Percentiles rank a stretch among this genome's conserved stretches.
Conservation (phyloP, 1,140 invertebrate genomes). For the Drosophila seguyi region DNA sequence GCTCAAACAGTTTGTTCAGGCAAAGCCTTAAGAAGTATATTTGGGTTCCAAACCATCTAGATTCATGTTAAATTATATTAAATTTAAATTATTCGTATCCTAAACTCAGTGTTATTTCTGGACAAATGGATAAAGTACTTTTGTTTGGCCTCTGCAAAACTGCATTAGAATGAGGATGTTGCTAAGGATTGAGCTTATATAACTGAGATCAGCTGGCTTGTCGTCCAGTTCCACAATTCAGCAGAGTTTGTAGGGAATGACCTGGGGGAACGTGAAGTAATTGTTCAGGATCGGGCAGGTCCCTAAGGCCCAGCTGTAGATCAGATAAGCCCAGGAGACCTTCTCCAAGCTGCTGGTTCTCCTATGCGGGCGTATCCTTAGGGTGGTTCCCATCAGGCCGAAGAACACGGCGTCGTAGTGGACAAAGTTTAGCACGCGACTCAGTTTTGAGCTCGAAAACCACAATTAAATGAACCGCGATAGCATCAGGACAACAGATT, state of each 20-base stretch:
- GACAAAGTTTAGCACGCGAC: constrained; percentile 22
- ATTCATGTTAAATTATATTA: neutral
- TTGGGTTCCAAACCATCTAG: neutral
- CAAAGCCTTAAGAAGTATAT: neutral
- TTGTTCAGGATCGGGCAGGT: constrained; percentile 12
- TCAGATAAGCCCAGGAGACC: constrained; percentile 27
- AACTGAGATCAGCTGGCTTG: constrained; percentile 35
- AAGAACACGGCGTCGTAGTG: constrained; percentile 48
- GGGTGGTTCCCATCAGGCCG: constrained; percentile 47
- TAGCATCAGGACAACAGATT: constrained; percentile 6
- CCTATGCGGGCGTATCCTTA: constrained; percentile 9
- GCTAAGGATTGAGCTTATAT: constrained; percentile 42
- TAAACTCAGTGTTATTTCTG: neutral
- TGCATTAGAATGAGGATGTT: constrained; percentile 67
- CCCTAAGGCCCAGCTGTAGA: constrained; percentile 35
- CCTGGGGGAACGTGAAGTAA: constrained; percentile 20
- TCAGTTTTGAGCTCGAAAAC: constrained; percentile 15
- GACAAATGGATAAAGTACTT: neutral
- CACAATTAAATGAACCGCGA: constrained; percentile 16
- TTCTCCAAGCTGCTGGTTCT: neutral
- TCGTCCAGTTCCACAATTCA: constrained; percentile 34
- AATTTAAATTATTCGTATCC: neutral
- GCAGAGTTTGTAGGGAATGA: constrained; percentile 45
- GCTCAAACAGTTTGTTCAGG: neutral
- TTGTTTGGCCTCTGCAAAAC: constrained; percentile 16